These are phyloP conservation scores for Cordilura impudica DNA, from an alignment of 2,888 invertebrate genomes.

Conservation along the genomic window DNA sequence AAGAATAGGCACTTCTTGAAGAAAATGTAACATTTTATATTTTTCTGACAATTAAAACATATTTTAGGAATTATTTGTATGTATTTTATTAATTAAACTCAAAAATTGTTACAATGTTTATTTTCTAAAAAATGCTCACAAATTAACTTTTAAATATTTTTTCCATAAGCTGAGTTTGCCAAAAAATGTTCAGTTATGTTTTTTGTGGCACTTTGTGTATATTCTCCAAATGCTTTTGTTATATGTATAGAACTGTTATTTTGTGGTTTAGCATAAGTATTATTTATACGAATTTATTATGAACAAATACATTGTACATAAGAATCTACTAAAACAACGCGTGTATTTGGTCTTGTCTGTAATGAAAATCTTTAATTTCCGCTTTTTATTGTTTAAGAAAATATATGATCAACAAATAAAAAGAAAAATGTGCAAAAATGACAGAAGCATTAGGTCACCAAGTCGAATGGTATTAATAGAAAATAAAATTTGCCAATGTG, in stretches of 20 bases:
- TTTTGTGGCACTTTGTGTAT: too few relatives aligned
- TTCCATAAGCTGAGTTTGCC: too few relatives aligned
- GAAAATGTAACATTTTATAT: too few relatives aligned
- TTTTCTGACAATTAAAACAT: too few relatives aligned
- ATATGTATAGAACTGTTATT: neutral
- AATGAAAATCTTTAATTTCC: constrained; percentile 60
- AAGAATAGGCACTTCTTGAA: too few relatives aligned
- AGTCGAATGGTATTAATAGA: neutral
- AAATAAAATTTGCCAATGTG: neutral
- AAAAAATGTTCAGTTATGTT: too few relatives aligned
- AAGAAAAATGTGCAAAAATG: constrained; percentile 4
- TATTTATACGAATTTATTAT: neutral
- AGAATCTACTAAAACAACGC: neutral
- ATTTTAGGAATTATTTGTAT: too few relatives aligned
- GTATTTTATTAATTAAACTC: too few relatives aligned
- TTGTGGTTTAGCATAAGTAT: neutral
- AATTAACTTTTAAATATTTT: too few relatives aligned
- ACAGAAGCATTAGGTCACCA: constrained; percentile 50
- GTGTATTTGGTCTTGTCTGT: constrained; percentile 43
- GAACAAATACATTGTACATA: neutral
- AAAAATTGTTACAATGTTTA: too few relatives aligned
- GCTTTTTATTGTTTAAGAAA: constrained; percentile 28
- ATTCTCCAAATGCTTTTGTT: too few relatives aligned
- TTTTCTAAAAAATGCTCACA: too few relatives aligned
- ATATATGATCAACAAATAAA: neutral